These are phyloP conservation scores for Maccullochella peelii DNA, from an alignment of 2,113 vertebrate genomes.

Conservation along the genomic window DNA sequence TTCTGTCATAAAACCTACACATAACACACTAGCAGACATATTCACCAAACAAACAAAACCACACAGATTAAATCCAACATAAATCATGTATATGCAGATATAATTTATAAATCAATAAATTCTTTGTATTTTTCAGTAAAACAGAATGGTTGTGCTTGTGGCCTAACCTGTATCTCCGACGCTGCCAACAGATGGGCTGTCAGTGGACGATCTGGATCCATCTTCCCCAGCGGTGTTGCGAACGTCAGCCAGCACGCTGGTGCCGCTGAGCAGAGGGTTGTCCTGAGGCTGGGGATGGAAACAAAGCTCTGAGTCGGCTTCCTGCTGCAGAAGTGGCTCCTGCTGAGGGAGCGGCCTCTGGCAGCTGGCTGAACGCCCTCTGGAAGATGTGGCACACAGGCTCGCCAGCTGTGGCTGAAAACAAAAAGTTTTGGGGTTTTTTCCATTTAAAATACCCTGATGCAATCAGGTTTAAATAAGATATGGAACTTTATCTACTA, in stretches of 20 bases:
- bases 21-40: not conserved
- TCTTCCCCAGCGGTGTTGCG: conserved; percentile 32
- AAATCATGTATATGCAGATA: not conserved
- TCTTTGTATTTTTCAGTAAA: not conserved
- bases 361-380: conserved; percentile 71
- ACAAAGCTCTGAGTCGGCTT: conserved; percentile 52
- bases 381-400: conserved; percentile 79
- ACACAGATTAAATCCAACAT: not conserved
- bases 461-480: not conserved
- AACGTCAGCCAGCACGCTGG: conserved; percentile 26
- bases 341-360: conserved; percentile 80
- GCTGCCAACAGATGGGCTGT: conserved; percentile 86
- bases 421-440: not conserved
- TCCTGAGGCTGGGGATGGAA: conserved; percentile 18
- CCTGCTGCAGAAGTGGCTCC: conserved; percentile 71
- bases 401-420: conserved; percentile 82
- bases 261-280: conserved; percentile 5
- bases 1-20: not conserved
- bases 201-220: conserved; percentile 83
- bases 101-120: not conserved
- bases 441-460: not conserved
- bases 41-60: not conserved
- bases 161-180: conserved; percentile 85
- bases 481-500: not conserved
- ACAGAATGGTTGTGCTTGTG: not conserved